phyloP scores from a whole-genome alignment of 1,140 invertebrate species.

The Dufourea novaeangliae region DNA sequence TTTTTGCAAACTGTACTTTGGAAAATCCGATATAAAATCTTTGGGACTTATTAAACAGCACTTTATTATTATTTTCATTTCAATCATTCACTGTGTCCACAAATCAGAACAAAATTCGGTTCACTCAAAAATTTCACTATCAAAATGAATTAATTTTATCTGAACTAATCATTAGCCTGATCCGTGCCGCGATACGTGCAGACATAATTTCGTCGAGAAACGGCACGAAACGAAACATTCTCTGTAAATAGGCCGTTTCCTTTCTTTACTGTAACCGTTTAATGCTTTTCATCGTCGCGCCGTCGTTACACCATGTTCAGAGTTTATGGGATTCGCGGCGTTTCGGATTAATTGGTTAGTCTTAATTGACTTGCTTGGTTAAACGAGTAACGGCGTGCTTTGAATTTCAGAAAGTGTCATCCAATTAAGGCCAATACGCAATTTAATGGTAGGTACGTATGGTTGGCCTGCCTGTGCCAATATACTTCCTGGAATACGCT shows the following conservation, averaged over 20 bases:
- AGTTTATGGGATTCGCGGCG: neutral
- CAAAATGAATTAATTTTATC: too few species aligned
- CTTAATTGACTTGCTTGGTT: slow-evolving; percentile 6
- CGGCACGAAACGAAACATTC: neutral
- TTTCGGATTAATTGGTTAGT: slow-evolving; percentile 1
- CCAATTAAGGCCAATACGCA: slow-evolving; percentile 4
- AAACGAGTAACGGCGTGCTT: slow-evolving; percentile 1
- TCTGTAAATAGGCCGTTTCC: neutral
- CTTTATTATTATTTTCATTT: too few species aligned
- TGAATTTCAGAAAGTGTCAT: slow-evolving; percentile 4
- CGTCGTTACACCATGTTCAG: neutral
- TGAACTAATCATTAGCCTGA: too few species aligned
- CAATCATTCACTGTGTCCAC: too few species aligned
- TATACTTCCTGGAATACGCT: neutral
- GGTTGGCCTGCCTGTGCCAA: neutral
- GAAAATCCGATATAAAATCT: too few species aligned
- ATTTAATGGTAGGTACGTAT: slow-evolving; percentile 1
- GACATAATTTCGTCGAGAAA: neutral
- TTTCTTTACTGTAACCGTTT: neutral
- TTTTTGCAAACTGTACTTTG: too few species aligned
- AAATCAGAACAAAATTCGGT: too few species aligned
- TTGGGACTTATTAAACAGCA: too few species aligned
- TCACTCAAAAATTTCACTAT: too few species aligned
- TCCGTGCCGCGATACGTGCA: too few species aligned
- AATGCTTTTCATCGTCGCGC: neutral